Evolutionary conservation across 2,888 invertebrate species (phyloP).

Genomic region (Smittia sp.): DNA sequence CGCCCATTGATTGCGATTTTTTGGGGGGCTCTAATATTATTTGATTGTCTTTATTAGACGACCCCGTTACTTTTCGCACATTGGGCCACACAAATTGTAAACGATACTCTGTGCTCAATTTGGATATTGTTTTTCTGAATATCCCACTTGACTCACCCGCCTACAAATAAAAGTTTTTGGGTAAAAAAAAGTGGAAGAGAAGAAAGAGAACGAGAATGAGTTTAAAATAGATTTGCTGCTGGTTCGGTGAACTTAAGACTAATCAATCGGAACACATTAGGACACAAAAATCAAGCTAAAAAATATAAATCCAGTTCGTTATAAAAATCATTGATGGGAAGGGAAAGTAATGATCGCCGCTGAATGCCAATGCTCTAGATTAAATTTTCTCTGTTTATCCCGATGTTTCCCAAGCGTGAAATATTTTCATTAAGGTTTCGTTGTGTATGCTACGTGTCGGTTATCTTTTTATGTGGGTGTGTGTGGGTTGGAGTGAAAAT

Average conservation of each 20-base stretch:
- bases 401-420: too few relatives aligned
- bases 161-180: constrained; percentile 49
- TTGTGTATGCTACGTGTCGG: background rate
- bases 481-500: background rate
- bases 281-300: constrained; percentile 18
- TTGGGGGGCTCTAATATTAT: constrained; percentile 59
- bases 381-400: too few relatives aligned
- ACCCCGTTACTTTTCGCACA: constrained; percentile 51
- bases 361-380: too few relatives aligned
- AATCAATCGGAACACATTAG: background rate
- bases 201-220: background rate
- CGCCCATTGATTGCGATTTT: constrained; percentile 86
- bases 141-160: constrained; percentile 66
- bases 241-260: background rate
- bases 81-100: constrained; percentile 87
- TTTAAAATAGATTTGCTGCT: background rate
- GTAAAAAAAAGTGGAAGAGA: constrained; percentile 11
- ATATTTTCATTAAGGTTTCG: too few relatives aligned
- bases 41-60: constrained; percentile 55
- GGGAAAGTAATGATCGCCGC: too few relatives aligned
- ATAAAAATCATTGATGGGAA: background rate
- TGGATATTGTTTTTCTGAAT: constrained; percentile 67
- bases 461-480: background rate
- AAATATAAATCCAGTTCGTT: background rate
- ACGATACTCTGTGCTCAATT: constrained; percentile 81